Evolutionary conservation across 2,113 vertebrate genomes (phyloP).

Genomic region (Neopipo cinnamomea): DNA sequence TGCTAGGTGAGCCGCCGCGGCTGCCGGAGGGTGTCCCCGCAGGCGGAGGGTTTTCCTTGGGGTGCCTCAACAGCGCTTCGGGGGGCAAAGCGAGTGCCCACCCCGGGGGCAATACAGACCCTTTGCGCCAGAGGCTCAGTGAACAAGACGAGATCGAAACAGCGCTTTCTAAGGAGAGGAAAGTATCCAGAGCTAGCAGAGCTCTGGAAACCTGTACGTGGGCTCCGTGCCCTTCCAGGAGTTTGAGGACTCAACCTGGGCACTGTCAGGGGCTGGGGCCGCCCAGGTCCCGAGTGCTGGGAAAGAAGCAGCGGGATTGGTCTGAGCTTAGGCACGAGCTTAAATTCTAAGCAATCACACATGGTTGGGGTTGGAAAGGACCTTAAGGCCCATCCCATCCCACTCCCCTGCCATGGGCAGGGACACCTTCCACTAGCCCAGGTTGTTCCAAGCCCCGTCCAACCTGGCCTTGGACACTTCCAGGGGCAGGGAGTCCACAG

Average conservation of each 20-base stretch:
- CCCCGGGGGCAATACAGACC: rapidly evolving
- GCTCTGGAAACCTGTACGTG: neutral
- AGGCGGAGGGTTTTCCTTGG: rapidly evolving
- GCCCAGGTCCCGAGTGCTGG: rapidly evolving
- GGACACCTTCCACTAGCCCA: neutral
- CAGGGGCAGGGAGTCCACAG: neutral
- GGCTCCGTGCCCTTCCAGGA: neutral
- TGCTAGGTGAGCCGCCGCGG: neutral
- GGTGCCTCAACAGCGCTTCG: too few relatives aligned
- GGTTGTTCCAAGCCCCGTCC: neutral
- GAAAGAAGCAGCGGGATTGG: neutral
- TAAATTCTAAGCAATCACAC: neutral
- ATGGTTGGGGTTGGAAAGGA: neutral
- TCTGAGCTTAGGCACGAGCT: neutral
- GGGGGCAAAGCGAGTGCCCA: neutral
- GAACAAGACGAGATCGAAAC: too few relatives aligned
- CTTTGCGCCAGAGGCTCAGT: neutral
- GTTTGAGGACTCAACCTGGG: rapidly evolving
- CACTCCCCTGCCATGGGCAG: neutral
- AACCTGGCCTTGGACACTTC: neutral
- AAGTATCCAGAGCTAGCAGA: neutral
- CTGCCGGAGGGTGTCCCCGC: neutral
- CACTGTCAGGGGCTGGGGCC: neutral
- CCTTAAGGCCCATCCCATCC: neutral
- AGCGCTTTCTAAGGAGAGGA: neutral